Evolutionary conservation across 2,113 vertebrate genomes (phyloP), one percentile per base, ranked within the genome.

Genomic region (Plecotus auritus): DNA sequence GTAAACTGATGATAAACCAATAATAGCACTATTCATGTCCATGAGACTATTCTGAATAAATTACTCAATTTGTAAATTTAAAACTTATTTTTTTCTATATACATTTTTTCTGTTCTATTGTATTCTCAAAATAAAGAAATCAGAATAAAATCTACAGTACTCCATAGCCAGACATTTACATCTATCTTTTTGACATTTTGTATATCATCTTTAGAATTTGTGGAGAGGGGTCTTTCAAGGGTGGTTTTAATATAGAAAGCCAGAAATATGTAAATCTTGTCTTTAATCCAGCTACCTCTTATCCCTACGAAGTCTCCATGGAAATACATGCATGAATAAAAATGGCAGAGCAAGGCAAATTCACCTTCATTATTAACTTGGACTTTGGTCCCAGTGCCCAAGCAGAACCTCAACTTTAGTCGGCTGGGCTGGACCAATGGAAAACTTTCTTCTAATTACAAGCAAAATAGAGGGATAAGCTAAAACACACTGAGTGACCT

Each of bases 371-470:
- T 91, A 72, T 88, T 80, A 90, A 64, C 42, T 88, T 85, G 18
- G 6, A 83, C n/a, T 56, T 85, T 4, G 20, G 45, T 42, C 28
- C 26, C 40, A 90, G 22, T 56, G 17, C 17, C 28, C 87, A 74
- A 94, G n/a, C 32, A 96, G 77, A 87, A 90, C 9, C 28, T 47
- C 59, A 93, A 49, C 59, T 70, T 28, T 69, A 54, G 12, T 64
- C 40, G 6, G 2, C 49, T 94, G 45, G 23, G 45, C 22, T 90
- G 77, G 9, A 88, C 56, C 30, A 85, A 16, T 23, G 80, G 35
- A 92, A 88, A 69, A 86, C 85, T 61, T 87, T 67, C 49, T 89
- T 30, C 78, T 93, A 81, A 26, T 93, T 73, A 88, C 49, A 90
- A 90, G 59, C 59, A 95, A 88, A 90, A 90, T 23, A 74, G 30